phyloP scores from a whole-genome alignment of 2,888 invertebrate species.

The Maniola hyperantus region DNA sequence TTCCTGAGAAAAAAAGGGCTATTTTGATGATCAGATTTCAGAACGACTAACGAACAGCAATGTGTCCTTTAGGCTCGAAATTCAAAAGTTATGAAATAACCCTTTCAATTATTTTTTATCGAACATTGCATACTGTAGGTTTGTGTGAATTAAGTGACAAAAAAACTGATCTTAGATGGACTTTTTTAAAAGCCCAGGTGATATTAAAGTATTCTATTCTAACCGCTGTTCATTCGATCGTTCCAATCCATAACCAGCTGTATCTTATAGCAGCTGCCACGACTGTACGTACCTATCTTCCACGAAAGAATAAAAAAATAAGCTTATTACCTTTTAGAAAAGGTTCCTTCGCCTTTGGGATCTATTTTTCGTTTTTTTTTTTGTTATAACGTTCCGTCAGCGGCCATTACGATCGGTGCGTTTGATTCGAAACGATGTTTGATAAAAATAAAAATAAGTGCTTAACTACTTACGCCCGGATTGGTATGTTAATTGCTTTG shows the following conservation, averaged over 20 bases:
- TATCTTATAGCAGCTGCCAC: conserved; percentile 65
- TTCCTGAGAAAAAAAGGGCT: too few relatives aligned
- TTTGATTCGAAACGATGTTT: conserved; percentile 57
- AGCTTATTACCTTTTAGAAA: conserved; percentile 74
- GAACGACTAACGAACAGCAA: too few relatives aligned
- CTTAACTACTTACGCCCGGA: conserved; percentile 46
- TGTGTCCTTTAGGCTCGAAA: too few relatives aligned
- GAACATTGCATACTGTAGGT: too few relatives aligned
- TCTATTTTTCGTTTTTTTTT: conserved; percentile 38
- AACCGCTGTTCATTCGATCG: conserved; percentile 45
- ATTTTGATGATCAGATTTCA: too few relatives aligned
- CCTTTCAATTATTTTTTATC: too few relatives aligned
- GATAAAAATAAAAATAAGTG: conserved; percentile 56
- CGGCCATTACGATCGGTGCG: conserved; percentile 66
- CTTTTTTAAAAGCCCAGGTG: conserved; percentile 47
- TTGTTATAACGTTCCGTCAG: conserved; percentile 59
- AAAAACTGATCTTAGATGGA: neutral
- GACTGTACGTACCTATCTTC: conserved; percentile 65
- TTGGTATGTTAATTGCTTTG: conserved; percentile 46
- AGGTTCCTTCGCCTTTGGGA: conserved; percentile 58
- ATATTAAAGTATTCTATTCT: conserved; percentile 45
- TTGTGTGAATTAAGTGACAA: neutral
- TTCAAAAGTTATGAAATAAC: too few relatives aligned
- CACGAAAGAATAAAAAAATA: conserved; percentile 61
- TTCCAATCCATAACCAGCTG: conserved; percentile 60